phyloP scores from a whole-genome alignment of 30 jellyfish, hydroid and myxozoan genomes.

The Pseudorhiza aurosa region DNA sequence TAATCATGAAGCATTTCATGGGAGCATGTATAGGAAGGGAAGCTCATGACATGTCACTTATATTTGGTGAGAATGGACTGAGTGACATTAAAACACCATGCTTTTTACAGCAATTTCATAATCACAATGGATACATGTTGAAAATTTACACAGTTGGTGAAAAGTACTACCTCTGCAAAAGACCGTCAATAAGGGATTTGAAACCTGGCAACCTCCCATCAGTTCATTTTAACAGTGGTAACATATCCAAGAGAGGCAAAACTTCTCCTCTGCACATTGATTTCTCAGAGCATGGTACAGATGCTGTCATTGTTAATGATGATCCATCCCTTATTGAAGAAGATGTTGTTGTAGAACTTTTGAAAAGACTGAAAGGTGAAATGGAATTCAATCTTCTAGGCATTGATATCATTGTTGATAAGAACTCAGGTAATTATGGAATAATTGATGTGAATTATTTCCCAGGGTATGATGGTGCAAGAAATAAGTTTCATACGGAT shows the following conservation, averaged over 20 bases:
- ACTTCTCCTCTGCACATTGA: constrained; percentile 49
- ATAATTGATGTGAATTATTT: constrained; percentile 87
- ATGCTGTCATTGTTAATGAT: constrained; percentile 5
- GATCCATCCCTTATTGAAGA: constrained; percentile 72
- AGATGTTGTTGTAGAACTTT: constrained; percentile 70
- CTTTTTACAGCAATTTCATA: constrained; percentile 84
- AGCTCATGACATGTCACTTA: constrained; percentile 89
- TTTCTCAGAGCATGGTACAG: constrained; percentile 4
- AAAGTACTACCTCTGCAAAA: constrained; percentile 70
- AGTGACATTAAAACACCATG: constrained; percentile 78
- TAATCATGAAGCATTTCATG: constrained; percentile 76
- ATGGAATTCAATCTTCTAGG: constrained; percentile 74
- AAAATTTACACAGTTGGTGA: constrained; percentile 82
- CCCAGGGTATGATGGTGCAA: constrained; percentile 96
- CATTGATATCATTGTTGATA: constrained; percentile 81
- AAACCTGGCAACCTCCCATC: constrained; percentile 64
- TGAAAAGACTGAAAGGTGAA: constrained; percentile 40
- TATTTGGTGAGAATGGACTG: constrained; percentile 66
- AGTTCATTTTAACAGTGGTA: constrained; percentile 71
- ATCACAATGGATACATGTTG: constrained; percentile 85
- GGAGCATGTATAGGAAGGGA: constrained; percentile 83
- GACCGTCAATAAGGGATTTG: constrained; percentile 91
- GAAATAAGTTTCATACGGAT: constrained; percentile 67
- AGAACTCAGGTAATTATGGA: constrained; percentile 81
- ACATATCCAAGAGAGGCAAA: constrained; percentile 70